Conservation (phyloP, 2,888 invertebrate genomes). For the Synanthedon formicaeformis region DNA sequence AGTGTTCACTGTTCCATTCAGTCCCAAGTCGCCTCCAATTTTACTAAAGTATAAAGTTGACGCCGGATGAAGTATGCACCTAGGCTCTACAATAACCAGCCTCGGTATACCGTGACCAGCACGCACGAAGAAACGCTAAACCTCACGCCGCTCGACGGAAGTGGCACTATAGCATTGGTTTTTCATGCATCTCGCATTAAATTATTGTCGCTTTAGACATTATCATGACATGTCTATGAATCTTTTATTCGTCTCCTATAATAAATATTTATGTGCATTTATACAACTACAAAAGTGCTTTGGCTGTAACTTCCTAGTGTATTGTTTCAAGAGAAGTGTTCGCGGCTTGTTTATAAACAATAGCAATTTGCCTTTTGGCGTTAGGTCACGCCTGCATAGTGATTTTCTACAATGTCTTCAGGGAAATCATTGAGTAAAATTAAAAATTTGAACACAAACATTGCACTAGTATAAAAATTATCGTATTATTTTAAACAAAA, state of each 20-base stretch:
- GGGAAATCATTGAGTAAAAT: not conserved
- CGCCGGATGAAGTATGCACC: not conserved
- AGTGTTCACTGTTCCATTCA: too few species aligned
- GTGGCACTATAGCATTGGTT: slow-evolving; percentile 21
- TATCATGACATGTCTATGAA: slow-evolving; percentile 4
- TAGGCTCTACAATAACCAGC: not conserved
- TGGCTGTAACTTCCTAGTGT: slow-evolving; percentile 48
- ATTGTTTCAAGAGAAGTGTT: slow-evolving; percentile 47
- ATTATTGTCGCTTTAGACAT: slow-evolving; percentile 5
- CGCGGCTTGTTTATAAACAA: slow-evolving; percentile 50
- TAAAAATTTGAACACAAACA: too few species aligned
- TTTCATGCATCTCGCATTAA: slow-evolving; percentile 15
- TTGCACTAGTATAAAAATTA: too few species aligned
- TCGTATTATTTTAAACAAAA: too few species aligned
- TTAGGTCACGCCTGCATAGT: slow-evolving; percentile 42
- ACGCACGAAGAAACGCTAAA: slow-evolving; percentile 30
- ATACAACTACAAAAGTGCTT: slow-evolving; percentile 21
- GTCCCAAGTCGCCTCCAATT: not conserved
- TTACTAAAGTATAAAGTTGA: not conserved
- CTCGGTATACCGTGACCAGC: slow-evolving; percentile 31
- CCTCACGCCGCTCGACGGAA: slow-evolving; percentile 29
- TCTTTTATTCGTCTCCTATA: slow-evolving; percentile 9
- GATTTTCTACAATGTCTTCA: slow-evolving; percentile 29
- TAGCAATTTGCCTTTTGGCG: slow-evolving; percentile 52
- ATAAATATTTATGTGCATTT: slow-evolving; percentile 1